Evolutionary conservation across 2,113 vertebrate species (phyloP).

Genomic region (Antechinus stuartii): DNA sequence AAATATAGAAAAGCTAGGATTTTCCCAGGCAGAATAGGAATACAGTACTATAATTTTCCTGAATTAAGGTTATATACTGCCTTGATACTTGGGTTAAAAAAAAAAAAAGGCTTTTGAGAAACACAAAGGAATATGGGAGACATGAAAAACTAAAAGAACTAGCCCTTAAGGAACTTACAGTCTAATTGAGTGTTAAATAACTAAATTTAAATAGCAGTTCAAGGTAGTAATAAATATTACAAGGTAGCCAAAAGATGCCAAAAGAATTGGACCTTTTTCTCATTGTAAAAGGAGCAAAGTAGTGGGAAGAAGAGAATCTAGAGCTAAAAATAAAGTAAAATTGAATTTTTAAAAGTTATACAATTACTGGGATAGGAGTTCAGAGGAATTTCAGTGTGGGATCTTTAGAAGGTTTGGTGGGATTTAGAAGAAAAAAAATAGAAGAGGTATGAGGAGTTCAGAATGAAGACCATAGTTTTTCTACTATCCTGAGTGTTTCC

Average conservation of each 20-base stretch:
- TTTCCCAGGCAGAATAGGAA: not conserved
- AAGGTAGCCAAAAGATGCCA: not conserved
- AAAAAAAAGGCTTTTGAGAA: not conserved
- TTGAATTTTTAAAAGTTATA: not conserved
- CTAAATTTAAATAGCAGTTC: conserved; percentile 20
- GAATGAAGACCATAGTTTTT: not conserved
- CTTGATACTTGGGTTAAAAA: not conserved
- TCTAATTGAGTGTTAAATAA: conserved; percentile 19
- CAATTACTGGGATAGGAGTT: not conserved
- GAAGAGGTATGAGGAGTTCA: not conserved
- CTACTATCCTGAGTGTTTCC: not conserved
- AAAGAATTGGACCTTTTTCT: not conserved
- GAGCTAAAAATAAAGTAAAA: not conserved
- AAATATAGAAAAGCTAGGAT: conserved; percentile 25
- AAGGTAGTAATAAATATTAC: conserved; percentile 30
- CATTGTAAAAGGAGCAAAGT: not conserved
- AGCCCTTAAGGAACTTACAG: conserved; percentile 22
- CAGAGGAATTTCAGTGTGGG: not conserved
- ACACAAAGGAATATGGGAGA: not conserved
- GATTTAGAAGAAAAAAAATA: not conserved
- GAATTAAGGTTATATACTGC: not conserved
- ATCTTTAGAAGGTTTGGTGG: not conserved
- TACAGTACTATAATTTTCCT: not conserved
- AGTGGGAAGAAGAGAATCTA: not conserved
- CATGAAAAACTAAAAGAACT: conserved; percentile 21